Evolutionary conservation across 1,140 invertebrate genomes (phyloP).

Genomic region (Trichonephila inaurata): DNA sequence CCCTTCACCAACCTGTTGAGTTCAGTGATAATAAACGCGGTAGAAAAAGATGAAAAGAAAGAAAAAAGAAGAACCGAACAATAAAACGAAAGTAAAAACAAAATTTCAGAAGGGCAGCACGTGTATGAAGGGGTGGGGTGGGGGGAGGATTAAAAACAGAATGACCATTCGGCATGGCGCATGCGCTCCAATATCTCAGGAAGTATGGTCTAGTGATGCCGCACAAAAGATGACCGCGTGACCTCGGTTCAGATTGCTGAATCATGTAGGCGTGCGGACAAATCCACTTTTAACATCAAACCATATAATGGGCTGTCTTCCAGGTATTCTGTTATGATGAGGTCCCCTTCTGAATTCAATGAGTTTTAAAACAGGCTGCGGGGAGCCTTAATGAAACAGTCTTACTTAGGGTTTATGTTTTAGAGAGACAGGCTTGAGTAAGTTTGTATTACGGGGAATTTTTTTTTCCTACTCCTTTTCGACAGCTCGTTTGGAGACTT

Average conservation of each 20-base stretch:
- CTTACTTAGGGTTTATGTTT: background rate
- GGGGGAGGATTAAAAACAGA: constrained; percentile 8
- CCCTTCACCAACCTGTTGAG: background rate
- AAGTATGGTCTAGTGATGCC: constrained; percentile 62
- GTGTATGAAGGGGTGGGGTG: background rate
- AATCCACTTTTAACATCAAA: constrained; percentile 39
- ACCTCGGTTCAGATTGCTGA: constrained; percentile 60
- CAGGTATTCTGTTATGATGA: background rate
- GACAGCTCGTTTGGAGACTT: background rate
- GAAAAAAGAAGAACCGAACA: background rate
- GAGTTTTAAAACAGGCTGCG: background rate
- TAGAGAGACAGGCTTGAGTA: background rate
- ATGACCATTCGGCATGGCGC: constrained; percentile 39
- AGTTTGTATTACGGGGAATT: background rate
- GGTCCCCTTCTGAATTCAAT: background rate
- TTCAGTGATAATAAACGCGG: background rate
- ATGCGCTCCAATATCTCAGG: constrained; percentile 16
- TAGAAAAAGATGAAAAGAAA: background rate
- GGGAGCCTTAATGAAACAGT: constrained; percentile 7
- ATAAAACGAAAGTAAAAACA: background rate
- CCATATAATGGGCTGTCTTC: constrained; percentile 10
- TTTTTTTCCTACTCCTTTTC: background rate
- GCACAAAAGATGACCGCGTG: constrained; percentile 37
- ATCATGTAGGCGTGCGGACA: constrained; percentile 29
- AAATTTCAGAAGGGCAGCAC: background rate